Evolutionary conservation across 2,888 invertebrate species (phyloP).

Genomic region (Xanthorhoe designata): DNA sequence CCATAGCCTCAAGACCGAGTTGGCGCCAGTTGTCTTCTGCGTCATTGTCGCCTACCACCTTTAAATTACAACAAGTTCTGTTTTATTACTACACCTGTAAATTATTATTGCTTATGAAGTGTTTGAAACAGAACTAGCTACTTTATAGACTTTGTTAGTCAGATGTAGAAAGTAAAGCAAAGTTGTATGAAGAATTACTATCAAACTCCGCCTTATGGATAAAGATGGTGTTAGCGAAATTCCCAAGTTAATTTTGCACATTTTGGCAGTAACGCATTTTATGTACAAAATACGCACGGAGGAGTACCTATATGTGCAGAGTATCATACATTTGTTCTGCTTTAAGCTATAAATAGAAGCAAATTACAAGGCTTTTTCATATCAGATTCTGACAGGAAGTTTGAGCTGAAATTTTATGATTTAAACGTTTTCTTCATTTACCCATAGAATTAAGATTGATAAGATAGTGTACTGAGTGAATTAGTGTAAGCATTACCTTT

Average conservation of each 20-base stretch:
- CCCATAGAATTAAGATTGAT: constrained; percentile 7
- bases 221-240: constrained; percentile 80
- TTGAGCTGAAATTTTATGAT: background rate
- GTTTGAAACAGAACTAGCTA: background rate
- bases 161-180: background rate
- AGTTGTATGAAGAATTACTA: constrained; percentile 77
- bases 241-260: constrained; percentile 75
- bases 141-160: background rate
- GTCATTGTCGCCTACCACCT: constrained; percentile 89
- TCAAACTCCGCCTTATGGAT: constrained; percentile 74
- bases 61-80: constrained; percentile 3
- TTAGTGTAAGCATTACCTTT: constrained; percentile 48
- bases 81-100: background rate
- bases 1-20: constrained; percentile 94
- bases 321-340: background rate
- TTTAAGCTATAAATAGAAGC: background rate
- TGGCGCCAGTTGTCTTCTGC: constrained; percentile 94
- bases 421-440: too few relatives aligned
- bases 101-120: background rate
- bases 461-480: constrained; percentile 19
- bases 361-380: background rate
- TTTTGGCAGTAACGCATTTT: constrained; percentile 69
- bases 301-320: constrained; percentile 58
- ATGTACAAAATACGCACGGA: constrained; percentile 66
- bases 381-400: constrained; percentile 3